A percentile compares a stretch with the other conserved stretches of the same genome.
phyloP scores from a whole-genome alignment of 1,140 invertebrate genomes.

The Drosophila repleta region DNA sequence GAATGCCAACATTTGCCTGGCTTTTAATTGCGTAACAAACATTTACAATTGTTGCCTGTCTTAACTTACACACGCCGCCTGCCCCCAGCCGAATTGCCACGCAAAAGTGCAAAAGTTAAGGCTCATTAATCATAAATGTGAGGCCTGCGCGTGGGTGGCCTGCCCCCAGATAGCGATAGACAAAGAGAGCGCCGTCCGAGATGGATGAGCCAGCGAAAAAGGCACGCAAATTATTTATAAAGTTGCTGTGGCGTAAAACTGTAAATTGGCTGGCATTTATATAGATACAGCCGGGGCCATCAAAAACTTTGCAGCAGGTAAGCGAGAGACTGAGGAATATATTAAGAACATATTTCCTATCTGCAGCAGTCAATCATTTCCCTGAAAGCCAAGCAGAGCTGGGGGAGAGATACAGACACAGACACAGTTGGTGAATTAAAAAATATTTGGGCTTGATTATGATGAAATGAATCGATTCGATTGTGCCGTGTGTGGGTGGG shows the following conservation, averaged over 20 bases:
- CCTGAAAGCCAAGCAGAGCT: too few species aligned
- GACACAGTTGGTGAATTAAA: too few species aligned
- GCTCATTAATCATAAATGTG: slow-evolving; percentile 80
- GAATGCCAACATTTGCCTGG: slow-evolving; percentile 57
- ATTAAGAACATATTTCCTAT: slow-evolving; percentile 9
- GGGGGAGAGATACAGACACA: too few species aligned
- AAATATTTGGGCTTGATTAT: too few species aligned
- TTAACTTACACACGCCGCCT: slow-evolving; percentile 65
- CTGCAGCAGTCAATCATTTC: slow-evolving; percentile 34
- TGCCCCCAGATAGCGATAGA: slow-evolving; percentile 1
- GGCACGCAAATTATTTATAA: slow-evolving; percentile 58
- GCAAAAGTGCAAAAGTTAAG: slow-evolving; percentile 78
- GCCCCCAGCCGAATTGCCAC: slow-evolving; percentile 66
- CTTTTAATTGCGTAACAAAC: slow-evolving; percentile 80
- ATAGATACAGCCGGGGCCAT: slow-evolving; percentile 29
- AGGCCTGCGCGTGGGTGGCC: slow-evolving; percentile 44
- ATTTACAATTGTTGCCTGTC: slow-evolving; percentile 80
- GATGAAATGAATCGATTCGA: too few species aligned
- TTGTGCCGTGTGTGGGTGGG: too few species aligned
- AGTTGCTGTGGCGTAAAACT: slow-evolving; percentile 63
- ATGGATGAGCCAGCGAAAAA: slow-evolving; percentile 56
- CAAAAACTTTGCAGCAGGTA: slow-evolving; percentile 37
- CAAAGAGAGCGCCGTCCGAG: slow-evolving; percentile 14
- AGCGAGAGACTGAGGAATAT: background rate
- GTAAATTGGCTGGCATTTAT: slow-evolving; percentile 74